Evolutionary conservation across 2,888 invertebrate genomes (phyloP), one percentile per base, ranked within the genome.

Genomic region (Sinopyrophorus schimmeli): DNA sequence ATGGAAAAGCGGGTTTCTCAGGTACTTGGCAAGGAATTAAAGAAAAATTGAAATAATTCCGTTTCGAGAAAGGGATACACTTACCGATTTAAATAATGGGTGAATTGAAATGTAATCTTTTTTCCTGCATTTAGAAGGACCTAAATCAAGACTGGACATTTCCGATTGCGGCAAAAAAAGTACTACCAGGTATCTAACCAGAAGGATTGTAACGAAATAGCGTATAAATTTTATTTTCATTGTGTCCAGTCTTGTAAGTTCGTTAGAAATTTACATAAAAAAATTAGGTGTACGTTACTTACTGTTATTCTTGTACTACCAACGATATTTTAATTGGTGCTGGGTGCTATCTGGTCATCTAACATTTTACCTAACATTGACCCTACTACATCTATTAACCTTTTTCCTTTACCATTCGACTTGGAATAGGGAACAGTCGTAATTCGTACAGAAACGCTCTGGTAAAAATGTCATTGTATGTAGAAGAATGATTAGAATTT

Each of bases 91-190:
- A 21, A 20, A 31, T 48, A 54, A 50, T 54, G 44, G 42, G 32
- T 48, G 57, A 58, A 59, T 61, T 63, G 65, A 65, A 65, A 65
- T 62, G 63, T 63, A 68, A 66, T 67, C 61, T 68, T 65, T 64
- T n/a, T 63, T 62, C 34, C 26, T 30, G 47, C 34, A n/a, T 54
- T 53, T 62, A 64, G 65, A 63, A 58, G 58, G 66, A 69, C 69
- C 70, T 63, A 67, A 66, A 70, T 70, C 69, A 69, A 66, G 48
- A 62, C 57, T 61, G 68, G 69, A 67, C 69, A 65, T 68, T 70
- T 70, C 69, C 70, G 67, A 69, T 69, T 66, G 65, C 58, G 60
- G 42, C 28, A 38, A 31, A 37, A 38, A 18, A 12, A 53, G 21
- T 16, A 23, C 38, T 10, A 9, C 47, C 59, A 59, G 58, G 59